phyloP scores from a whole-genome alignment of 2,888 invertebrate genomes.

The Caenorhabditis sulstoni region DNA sequence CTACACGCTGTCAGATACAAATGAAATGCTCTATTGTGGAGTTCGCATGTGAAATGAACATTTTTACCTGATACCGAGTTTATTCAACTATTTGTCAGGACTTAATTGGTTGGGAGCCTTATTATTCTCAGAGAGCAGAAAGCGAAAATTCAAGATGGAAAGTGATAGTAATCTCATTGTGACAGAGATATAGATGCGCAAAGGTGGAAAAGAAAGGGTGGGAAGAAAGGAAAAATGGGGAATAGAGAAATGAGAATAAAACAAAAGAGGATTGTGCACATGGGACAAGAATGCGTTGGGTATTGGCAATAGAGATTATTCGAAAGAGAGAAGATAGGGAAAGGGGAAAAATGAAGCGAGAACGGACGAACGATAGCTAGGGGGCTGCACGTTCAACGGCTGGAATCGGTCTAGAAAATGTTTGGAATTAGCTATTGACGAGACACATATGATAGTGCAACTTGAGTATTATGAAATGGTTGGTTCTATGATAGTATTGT shows the following conservation, averaged over 20 bases:
- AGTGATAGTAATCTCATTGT: conserved; percentile 32
- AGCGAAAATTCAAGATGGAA: conserved; percentile 53
- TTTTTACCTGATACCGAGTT: conserved; percentile 34
- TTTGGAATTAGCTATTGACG: conserved; percentile 46
- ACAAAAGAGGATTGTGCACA: conserved; percentile 43
- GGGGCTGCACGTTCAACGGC: conserved; percentile 37
- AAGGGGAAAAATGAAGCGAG: conserved; percentile 15
- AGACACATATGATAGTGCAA: conserved; percentile 52
- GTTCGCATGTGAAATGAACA: conserved; percentile 20
- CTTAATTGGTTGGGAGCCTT: not conserved
- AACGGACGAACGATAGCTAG: conserved; percentile 3
- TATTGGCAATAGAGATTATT: conserved; percentile 27
- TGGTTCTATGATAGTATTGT: conserved; percentile 52
- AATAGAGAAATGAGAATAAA: not conserved
- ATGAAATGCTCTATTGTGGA: conserved; percentile 56
- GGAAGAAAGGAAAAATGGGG: conserved; percentile 5
- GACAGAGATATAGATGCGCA: conserved; percentile 49
- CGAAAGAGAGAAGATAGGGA: not conserved
- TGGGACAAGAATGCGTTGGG: conserved; percentile 49
- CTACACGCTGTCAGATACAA: conserved; percentile 44
- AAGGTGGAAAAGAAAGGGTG: conserved; percentile 4
- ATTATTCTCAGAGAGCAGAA: conserved; percentile 61
- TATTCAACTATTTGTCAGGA: conserved; percentile 46
- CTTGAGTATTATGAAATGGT: conserved; percentile 58
- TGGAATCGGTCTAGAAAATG: conserved; percentile 33